phyloP scores from a whole-genome alignment of 2,113 vertebrate species.

The Bostrychus sinensis region DNA sequence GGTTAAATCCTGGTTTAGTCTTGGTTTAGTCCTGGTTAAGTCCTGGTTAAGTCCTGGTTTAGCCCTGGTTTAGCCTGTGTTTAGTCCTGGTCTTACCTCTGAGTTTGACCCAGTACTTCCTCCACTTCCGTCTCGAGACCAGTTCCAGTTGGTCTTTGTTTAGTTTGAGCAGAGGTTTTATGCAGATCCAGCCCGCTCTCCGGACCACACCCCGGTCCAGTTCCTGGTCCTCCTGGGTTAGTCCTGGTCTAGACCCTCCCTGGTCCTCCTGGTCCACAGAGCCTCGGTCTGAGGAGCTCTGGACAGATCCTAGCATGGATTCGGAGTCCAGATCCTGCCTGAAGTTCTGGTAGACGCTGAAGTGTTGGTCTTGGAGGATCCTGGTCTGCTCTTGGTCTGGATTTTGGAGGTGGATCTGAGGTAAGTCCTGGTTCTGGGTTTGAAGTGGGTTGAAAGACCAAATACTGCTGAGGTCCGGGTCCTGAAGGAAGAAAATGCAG shows the following conservation, averaged over 20 bases:
- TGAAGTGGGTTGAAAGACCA: conserved; percentile 77
- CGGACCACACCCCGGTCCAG: conserved; percentile 90
- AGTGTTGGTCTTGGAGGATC: conserved; percentile 75
- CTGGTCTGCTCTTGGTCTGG: conserved; percentile 37
- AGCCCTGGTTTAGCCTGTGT: not conserved
- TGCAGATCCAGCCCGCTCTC: conserved; percentile 92
- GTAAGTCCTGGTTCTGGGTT: conserved; percentile 36
- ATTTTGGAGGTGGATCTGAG: conserved; percentile 62
- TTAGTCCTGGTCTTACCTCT: conserved; percentile 81
- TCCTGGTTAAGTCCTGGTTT: not conserved
- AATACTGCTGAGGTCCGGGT: conserved; percentile 61
- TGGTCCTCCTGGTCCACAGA: conserved; percentile 48
- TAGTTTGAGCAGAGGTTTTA: conserved; percentile 88
- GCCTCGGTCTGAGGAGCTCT: conserved; percentile 53
- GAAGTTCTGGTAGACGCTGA: conserved; percentile 92
- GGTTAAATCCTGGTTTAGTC: not conserved
- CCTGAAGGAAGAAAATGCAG: conserved; percentile 17
- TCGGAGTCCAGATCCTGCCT: conserved; percentile 88
- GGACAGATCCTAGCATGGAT: conserved; percentile 11
- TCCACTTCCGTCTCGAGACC: conserved; percentile 88
- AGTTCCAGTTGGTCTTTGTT: conserved; percentile 90
- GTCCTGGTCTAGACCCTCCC: conserved; percentile 74
- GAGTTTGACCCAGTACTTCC: conserved; percentile 90
- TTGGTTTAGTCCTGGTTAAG: not conserved
- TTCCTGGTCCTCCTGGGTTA: conserved; percentile 34